Conservation (phyloP, 2,113 vertebrate genomes). For the Ailuropoda melanoleuca region DNA sequence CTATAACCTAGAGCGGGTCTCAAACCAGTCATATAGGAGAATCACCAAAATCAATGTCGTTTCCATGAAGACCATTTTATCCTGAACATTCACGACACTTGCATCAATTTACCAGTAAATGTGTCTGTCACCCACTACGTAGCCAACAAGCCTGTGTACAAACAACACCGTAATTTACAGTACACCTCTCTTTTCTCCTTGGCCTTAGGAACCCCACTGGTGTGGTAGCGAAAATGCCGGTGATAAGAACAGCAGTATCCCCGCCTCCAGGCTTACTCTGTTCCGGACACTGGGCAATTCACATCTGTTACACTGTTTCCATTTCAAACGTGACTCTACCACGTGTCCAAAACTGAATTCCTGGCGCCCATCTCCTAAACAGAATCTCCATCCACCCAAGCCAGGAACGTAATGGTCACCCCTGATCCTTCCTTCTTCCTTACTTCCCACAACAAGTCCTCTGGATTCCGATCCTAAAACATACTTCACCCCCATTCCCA, state of each 20-base stretch:
- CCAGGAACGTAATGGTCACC: not conserved
- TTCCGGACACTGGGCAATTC: accelerated
- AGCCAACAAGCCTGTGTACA: not conserved
- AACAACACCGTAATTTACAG: not conserved
- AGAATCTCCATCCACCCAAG: not conserved
- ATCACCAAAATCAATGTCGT: not conserved
- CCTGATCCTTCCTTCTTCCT: not conserved
- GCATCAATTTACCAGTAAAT: not conserved
- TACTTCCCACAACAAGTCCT: not conserved
- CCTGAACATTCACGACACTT: not conserved
- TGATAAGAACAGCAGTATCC: not conserved
- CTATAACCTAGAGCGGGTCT: not conserved
- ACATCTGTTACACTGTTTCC: not conserved
- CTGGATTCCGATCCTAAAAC: not conserved
- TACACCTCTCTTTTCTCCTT: not conserved
- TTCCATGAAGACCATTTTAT: not conserved
- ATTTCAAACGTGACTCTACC: not conserved
- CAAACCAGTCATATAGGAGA: not conserved
- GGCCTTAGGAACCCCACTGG: not conserved
- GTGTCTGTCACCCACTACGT: not conserved
- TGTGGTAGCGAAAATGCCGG: not conserved
- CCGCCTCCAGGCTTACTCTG: not conserved
- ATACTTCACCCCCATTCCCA: not conserved
- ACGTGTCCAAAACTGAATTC: not conserved
- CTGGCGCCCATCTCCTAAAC: not conserved